These are phyloP conservation scores for Microplitis deprimator DNA, from an alignment of 2,888 invertebrate species.

Conservation along the genomic window DNA sequence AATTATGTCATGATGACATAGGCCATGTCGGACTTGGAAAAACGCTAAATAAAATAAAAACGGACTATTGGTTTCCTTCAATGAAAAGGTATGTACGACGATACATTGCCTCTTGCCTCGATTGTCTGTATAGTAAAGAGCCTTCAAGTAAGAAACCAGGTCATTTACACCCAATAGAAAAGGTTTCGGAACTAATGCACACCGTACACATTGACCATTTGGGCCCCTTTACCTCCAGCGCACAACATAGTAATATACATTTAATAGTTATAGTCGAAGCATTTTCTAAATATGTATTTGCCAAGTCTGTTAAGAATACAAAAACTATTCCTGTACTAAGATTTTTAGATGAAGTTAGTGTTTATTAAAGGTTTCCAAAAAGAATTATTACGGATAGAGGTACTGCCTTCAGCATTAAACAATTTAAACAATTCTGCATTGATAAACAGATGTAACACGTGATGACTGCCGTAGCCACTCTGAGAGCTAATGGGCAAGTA, in stretches of 20 bases:
- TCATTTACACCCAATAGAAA: too few relatives aligned
- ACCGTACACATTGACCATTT: slow-evolving; percentile 40
- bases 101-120: too few relatives aligned
- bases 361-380: too few relatives aligned
- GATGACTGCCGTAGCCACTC: too few relatives aligned
- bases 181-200: slow-evolving; percentile 30
- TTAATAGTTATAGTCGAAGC: slow-evolving; percentile 13
- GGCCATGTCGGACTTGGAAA: slow-evolving; percentile 50
- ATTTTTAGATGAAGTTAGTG: neutral
- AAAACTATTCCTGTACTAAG: neutral
- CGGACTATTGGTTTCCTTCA: slow-evolving; percentile 51
- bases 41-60: slow-evolving; percentile 42
- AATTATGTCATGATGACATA: slow-evolving; percentile 45
- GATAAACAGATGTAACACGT: too few relatives aligned
- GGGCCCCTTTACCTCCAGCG: slow-evolving; percentile 30
- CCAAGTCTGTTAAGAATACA: neutral
- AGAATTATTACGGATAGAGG: too few relatives aligned
- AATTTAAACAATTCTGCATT: too few relatives aligned
- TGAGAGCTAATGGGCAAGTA: too few relatives aligned
- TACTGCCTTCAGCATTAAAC: too few relatives aligned
- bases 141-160: too few relatives aligned
- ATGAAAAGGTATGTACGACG: slow-evolving; percentile 25
- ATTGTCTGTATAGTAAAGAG: too few relatives aligned
- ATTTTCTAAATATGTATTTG: slow-evolving; percentile 35
- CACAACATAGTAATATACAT: slow-evolving; percentile 13